Conservation (phyloP, 2,888 invertebrate genomes). For the Hybos culiciformis region DNA sequence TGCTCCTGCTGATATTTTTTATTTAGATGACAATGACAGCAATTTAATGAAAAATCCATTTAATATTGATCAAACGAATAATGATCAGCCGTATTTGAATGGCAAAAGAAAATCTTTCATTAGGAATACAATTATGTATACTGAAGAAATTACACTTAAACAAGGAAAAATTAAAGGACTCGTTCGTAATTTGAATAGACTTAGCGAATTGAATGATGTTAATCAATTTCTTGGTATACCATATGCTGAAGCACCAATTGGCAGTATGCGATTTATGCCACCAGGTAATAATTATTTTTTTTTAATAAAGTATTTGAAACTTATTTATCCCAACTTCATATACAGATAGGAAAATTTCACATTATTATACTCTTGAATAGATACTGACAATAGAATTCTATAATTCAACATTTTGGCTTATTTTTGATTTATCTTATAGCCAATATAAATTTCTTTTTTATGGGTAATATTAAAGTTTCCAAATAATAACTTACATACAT, state of each 20-base stretch:
- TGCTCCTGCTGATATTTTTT: too few species aligned
- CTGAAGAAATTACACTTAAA: slow-evolving; percentile 47
- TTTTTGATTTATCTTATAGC: too few species aligned
- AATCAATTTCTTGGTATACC: slow-evolving; percentile 69
- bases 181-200: slow-evolving; percentile 45
- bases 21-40: too few species aligned
- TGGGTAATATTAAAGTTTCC: too few species aligned
- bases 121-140: slow-evolving; percentile 36
- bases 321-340: slow-evolving; percentile 7
- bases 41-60: too few species aligned
- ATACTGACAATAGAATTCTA: too few species aligned
- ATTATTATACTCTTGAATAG: slow-evolving; percentile 9
- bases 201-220: slow-evolving; percentile 47
- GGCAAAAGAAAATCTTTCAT: not conserved
- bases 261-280: slow-evolving; percentile 67
- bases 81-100: not conserved
- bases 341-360: slow-evolving; percentile 7
- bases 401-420: too few species aligned
- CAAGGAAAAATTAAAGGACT: slow-evolving; percentile 57
- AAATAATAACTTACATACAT: too few species aligned
- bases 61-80: too few species aligned
- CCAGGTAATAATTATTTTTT: slow-evolving; percentile 42
- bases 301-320: slow-evolving; percentile 9
- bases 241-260: slow-evolving; percentile 67
- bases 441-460: too few species aligned